Percentiles rank a stretch among this genome's conserved stretches.
These are phyloP conservation scores for Cyanistes caeruleus DNA, from an alignment of 2,113 vertebrate genomes.

Conservation along the genomic window DNA sequence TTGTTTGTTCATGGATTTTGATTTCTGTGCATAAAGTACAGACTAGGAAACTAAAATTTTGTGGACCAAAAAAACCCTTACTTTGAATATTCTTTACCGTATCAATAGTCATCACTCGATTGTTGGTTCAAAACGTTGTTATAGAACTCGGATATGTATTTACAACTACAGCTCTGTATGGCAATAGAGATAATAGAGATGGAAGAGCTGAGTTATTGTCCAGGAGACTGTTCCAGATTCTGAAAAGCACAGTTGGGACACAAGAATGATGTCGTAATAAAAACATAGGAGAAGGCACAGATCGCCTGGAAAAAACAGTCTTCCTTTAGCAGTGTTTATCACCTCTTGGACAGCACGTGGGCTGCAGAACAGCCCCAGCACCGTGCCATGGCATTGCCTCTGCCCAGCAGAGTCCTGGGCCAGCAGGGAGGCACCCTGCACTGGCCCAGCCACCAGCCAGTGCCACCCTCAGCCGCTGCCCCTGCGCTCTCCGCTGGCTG, in stretches of 20 bases:
- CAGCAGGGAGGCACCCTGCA: background rate
- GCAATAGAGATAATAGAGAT: background rate
- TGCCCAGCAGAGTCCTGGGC: background rate
- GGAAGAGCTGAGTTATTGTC: background rate
- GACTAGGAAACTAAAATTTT: background rate
- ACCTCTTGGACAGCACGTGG: background rate
- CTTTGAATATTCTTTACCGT: background rate
- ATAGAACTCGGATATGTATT: background rate
- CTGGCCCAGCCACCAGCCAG: background rate
- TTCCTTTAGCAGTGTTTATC: conserved; percentile 6
- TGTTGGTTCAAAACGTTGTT: background rate
- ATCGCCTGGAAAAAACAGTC: background rate
- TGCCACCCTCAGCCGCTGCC: background rate
- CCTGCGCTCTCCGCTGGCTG: conserved; percentile 34
- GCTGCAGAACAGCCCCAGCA: background rate
- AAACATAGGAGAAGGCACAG: conserved; percentile 1
- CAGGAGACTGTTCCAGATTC: background rate
- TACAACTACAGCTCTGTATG: background rate
- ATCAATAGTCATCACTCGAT: background rate
- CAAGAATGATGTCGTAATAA: background rate
- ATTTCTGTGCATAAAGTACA: background rate
- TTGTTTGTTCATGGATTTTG: background rate
- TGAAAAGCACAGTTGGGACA: background rate
- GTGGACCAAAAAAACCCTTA: background rate
- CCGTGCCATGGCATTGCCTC: rapidly evolving